Evolutionary conservation across 2,797 vertebrate species (phyloP).

Genomic region (Synanceia verrucosa): DNA sequence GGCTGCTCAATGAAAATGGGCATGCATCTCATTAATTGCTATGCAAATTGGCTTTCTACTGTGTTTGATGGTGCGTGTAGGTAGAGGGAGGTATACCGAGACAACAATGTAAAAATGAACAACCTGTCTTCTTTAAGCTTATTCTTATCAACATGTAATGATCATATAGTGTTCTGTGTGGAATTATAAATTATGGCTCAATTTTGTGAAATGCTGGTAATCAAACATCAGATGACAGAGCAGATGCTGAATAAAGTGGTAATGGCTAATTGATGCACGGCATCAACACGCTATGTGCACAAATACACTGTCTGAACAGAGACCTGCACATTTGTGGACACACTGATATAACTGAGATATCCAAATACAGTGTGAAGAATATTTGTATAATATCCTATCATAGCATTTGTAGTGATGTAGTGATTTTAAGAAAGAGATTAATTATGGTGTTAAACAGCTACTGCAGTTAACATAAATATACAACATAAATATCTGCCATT

Average conservation of each 20-base stretch:
- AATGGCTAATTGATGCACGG: neutral
- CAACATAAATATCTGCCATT: constrained; percentile 37
- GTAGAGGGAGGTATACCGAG: neutral
- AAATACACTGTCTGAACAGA: neutral
- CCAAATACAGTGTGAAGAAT: neutral
- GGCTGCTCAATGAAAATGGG: constrained; percentile 48
- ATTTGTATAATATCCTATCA: neutral
- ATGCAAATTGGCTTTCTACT: constrained; percentile 66
- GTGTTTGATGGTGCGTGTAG: constrained; percentile 44
- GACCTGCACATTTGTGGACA: neutral
- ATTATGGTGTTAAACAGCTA: neutral
- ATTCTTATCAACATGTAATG: neutral
- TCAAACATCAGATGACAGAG: constrained; percentile 14
- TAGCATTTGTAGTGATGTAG: neutral
- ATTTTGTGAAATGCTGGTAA: constrained; percentile 1
- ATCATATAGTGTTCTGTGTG: neutral
- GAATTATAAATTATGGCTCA: constrained; percentile 9
- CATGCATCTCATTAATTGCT: constrained; percentile 68
- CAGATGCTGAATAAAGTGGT: neutral
- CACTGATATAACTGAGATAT: neutral
- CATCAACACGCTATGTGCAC: neutral
- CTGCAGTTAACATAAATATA: constrained; percentile 15
- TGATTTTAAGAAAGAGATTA: constrained; percentile 9
- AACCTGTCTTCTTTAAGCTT: neutral
- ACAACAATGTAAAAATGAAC: constrained; percentile 14